A percentile compares a stretch with the other conserved stretches of the same genome.
phyloP scores from a whole-genome alignment of 1,140 invertebrate species.

The Lethrus apterus region DNA sequence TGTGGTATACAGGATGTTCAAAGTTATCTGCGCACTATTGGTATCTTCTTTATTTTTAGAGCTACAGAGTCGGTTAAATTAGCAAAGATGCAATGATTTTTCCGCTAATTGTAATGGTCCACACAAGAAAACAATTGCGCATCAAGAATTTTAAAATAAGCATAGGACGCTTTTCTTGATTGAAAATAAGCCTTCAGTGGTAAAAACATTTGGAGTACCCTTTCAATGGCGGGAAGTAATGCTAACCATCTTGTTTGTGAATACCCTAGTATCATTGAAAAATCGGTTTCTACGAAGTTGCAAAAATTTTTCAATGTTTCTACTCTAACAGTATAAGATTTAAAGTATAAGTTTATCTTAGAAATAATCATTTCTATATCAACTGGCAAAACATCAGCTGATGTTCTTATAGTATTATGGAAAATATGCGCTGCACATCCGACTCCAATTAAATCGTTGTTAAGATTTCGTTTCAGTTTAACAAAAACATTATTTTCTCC shows the following conservation, averaged over 20 bases:
- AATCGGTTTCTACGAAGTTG: not conserved
- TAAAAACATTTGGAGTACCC: constrained; percentile 20
- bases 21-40: too few species aligned
- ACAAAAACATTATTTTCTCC: constrained; percentile 1
- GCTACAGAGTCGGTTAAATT: too few species aligned
- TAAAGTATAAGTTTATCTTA: constrained; percentile 4
- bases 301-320: constrained; percentile 8
- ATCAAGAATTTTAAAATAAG: too few species aligned
- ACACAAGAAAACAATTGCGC: too few species aligned
- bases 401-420: not conserved
- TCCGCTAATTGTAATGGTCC: too few species aligned
- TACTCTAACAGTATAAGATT: not conserved
- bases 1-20: too few species aligned
- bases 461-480: not conserved
- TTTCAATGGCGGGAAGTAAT: too few species aligned
- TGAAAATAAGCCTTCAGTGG: constrained; percentile 25
- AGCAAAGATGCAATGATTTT: too few species aligned
- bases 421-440: too few species aligned
- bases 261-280: constrained; percentile 15
- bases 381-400: constrained; percentile 1
- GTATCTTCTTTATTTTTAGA: too few species aligned
- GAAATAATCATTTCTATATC: constrained; percentile 2
- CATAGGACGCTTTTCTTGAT: too few species aligned
- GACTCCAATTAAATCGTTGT: not conserved
- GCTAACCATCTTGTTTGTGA: constrained; percentile 27